A percentile compares a stretch with the other conserved stretches of the same genome.
Evolutionary conservation across 2,888 invertebrate species (phyloP).

Genomic region (Teleogryllus oceanicus): DNA sequence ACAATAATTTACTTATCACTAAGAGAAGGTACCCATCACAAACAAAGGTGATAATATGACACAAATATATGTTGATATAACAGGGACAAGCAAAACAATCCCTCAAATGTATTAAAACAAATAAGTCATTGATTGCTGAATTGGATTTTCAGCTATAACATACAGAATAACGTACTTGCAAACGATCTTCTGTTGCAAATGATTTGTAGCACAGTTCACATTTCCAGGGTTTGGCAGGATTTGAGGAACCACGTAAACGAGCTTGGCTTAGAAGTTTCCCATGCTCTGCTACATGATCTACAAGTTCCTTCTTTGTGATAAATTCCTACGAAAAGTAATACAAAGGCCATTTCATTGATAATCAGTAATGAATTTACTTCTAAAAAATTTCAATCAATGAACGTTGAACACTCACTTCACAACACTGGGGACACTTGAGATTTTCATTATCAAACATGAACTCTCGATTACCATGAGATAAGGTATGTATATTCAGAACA

Average conservation of each 20-base stretch:
- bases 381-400: not conserved
- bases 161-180: slow-evolving; percentile 47
- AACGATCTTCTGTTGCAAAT: slow-evolving; percentile 59
- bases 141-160: too few relatives aligned
- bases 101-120: too few relatives aligned
- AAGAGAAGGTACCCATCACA: too few relatives aligned
- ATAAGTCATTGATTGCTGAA: too few relatives aligned
- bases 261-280: slow-evolving; percentile 41
- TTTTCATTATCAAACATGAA: not conserved
- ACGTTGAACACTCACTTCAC: not conserved
- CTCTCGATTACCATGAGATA: not conserved
- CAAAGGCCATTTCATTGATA: not conserved
- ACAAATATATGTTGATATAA: too few relatives aligned
- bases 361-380: not conserved
- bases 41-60: too few relatives aligned
- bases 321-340: slow-evolving; percentile 42
- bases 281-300: slow-evolving; percentile 52
- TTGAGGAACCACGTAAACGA: slow-evolving; percentile 39
- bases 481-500: not conserved
- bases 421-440: not conserved
- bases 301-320: slow-evolving; percentile 47
- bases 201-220: slow-evolving; percentile 64
- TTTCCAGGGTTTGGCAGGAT: slow-evolving; percentile 53
- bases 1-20: too few relatives aligned
- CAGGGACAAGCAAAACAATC: too few relatives aligned